A percentile compares a stretch with the other conserved stretches of the same genome.
Evolutionary conservation across 2,797 vertebrate genomes (phyloP).

Genomic region (Eulemur coronatus): DNA sequence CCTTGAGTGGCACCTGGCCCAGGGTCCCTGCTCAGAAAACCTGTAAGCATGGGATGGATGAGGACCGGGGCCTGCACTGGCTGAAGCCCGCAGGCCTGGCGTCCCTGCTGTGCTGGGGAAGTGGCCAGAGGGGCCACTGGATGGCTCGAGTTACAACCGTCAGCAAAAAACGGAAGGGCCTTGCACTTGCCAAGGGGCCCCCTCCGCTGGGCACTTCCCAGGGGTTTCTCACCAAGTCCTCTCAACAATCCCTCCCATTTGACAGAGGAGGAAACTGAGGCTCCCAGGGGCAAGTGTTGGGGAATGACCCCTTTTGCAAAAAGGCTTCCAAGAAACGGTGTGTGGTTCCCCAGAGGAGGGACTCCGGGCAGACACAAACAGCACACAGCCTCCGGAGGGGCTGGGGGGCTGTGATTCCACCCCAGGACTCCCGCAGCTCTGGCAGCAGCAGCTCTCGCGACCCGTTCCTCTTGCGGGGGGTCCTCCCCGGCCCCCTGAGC

Average conservation of each 20-base stretch:
- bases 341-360: too few species aligned
- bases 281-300: neutral
- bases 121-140: neutral
- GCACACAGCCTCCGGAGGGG: neutral
- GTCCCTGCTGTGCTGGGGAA: too few species aligned
- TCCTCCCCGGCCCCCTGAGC: neutral
- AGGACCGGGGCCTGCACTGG: neutral
- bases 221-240: neutral
- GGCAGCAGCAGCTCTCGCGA: too few species aligned
- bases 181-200: neutral
- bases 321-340: neutral
- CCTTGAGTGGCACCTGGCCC: neutral
- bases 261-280: neutral
- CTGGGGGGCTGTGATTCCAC: neutral
- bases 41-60: accelerated
- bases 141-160: too few species aligned
- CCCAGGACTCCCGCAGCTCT: neutral
- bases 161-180: accelerated
- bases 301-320: neutral
- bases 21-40: neutral
- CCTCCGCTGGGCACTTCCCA: neutral
- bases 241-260: too few species aligned
- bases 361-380: too few species aligned
- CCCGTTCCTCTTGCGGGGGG: too few species aligned
- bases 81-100: too few species aligned